Evolutionary conservation across 2,888 invertebrate species (phyloP), one percentile per base, ranked within the genome.

Genomic region (Andrena trimmerana): DNA sequence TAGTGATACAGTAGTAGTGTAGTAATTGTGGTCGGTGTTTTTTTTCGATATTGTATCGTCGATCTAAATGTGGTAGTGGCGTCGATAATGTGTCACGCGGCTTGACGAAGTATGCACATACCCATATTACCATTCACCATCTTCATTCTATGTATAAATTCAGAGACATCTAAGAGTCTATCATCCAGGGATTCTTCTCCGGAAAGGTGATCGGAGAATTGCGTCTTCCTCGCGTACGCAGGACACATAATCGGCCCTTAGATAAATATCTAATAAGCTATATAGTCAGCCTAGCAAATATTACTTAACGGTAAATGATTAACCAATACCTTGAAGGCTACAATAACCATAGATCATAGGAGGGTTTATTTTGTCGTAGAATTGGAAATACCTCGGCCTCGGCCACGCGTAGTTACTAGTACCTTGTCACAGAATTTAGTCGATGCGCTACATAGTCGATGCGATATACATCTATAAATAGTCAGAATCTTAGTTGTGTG

Each of bases 1-100:
- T 94, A 94, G 93, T 92, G 88, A 93, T 89, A 91, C 90, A 91
- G 94, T 94, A 94, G 94, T 91, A 94, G 94, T 91, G 94, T 94
- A 94, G 94, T 89, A 68, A 92, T 93, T 93, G 94, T 94, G 92
- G 91, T 94, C 94, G 91, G 93, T 94, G 94, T 94, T 91, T 91
- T 91, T 91, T 92, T 92, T 92, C 84, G 89, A 92, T 93, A 93
- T 92, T 91, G 94, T 94, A 93, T 92, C 93, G 91, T 93, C 92
- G 92, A 93, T 92, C 88, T 91, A 90, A 91, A 90, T 93, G 94
- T 94, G 90, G 94, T 94, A 94, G 94, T 93, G 88, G 85, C 10
- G 85, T 63, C 84, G 75, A 68, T 72, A 70, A 63, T 83, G 83
- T 83, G 88, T 80, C 81, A 63, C 52, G 72, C 75, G 68, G 36